phyloP scores from a whole-genome alignment of 2,113 vertebrate species.

The Tinamus guttatus region DNA sequence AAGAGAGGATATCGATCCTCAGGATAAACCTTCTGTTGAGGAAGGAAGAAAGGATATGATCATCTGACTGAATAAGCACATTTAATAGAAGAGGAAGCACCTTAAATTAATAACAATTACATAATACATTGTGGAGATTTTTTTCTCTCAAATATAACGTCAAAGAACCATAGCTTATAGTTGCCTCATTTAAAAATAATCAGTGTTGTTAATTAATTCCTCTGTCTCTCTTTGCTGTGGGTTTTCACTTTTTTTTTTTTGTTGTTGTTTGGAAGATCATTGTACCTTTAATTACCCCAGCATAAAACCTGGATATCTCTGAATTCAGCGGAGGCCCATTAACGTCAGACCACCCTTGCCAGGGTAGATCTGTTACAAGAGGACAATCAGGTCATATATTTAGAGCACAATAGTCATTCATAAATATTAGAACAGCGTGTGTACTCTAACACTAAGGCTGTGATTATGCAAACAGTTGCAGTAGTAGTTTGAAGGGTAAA shows the following conservation, averaged over 20 bases:
- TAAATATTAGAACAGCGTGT: neutral
- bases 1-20: constrained; percentile 79
- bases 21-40: constrained; percentile 79
- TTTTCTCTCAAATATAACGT: neutral
- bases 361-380: neutral
- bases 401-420: neutral
- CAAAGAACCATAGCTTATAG: neutral
- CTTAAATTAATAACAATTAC: neutral
- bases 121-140: neutral
- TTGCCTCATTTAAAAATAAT: neutral
- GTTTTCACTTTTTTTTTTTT: neutral
- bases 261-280: neutral
- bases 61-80: constrained; percentile 85
- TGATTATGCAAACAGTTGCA: neutral
- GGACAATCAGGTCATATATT: neutral
- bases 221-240: neutral
- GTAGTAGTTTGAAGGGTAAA: neutral
- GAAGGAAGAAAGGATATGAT: constrained; percentile 83
- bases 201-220: neutral
- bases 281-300: neutral
- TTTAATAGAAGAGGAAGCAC: constrained; percentile 54
- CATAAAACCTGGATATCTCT: neutral
- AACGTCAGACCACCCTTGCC: too few relatives aligned
- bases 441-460: neutral
- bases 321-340: neutral